These are phyloP conservation scores for Mormyrus proboscirostris DNA, from an alignment of 2,797 vertebrate genomes.

Conservation along the genomic window DNA sequence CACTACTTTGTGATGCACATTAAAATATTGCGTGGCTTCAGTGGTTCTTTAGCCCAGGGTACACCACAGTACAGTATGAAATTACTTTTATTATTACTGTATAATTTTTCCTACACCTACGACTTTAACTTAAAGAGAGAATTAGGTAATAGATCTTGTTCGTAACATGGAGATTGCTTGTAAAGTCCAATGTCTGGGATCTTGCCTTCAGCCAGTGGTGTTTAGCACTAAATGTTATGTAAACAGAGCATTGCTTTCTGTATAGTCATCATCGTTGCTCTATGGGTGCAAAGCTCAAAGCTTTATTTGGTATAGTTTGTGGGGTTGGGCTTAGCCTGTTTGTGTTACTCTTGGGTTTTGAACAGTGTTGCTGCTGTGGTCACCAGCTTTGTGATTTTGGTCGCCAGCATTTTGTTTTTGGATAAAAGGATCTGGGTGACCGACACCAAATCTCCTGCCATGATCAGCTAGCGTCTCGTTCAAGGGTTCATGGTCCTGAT, in stretches of 20 bases:
- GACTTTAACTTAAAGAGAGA: background rate
- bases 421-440: background rate
- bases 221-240: background rate
- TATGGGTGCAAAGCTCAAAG: background rate
- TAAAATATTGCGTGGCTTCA: background rate
- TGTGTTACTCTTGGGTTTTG: background rate
- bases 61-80: background rate
- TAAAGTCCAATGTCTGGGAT: background rate
- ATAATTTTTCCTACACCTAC: background rate
- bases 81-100: background rate
- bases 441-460: background rate
- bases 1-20: background rate
- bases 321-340: background rate
- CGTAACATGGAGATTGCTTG: background rate
- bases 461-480: too few relatives aligned
- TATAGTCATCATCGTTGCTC: background rate
- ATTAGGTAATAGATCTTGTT: background rate
- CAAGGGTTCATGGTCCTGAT: background rate
- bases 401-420: background rate
- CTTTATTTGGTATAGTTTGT: background rate
- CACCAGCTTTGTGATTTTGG: background rate
- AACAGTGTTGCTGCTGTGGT: background rate
- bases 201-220: background rate
- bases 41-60: background rate
- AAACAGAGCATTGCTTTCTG: background rate